These are phyloP conservation scores for Camponotus vicinus DNA, from an alignment of 1,140 invertebrate genomes.

Conservation along the genomic window DNA sequence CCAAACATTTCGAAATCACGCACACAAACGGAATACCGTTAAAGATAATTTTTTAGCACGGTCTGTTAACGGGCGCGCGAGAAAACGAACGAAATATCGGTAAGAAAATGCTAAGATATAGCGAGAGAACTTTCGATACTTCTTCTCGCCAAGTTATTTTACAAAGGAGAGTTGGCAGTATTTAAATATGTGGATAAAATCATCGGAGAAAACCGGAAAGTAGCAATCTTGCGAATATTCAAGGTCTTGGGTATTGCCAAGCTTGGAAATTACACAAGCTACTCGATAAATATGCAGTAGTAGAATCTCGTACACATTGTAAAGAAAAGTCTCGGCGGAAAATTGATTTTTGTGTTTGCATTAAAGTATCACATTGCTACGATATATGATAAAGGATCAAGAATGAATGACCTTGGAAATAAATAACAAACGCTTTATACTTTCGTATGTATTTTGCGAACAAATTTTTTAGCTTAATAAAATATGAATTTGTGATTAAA, in stretches of 20 bases:
- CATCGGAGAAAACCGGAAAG: slow-evolving; percentile 6
- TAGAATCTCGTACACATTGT: neutral
- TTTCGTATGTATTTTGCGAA: neutral
- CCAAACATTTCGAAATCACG: slow-evolving; percentile 5
- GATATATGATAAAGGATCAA: neutral
- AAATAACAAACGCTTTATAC: neutral
- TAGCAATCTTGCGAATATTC: neutral
- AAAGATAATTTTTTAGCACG: slow-evolving; percentile 17
- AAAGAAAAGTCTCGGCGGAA: neutral
- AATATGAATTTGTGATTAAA: neutral
- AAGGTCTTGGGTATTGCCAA: slow-evolving; percentile 2
- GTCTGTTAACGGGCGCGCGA: slow-evolving; percentile 4
- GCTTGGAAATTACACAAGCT: neutral
- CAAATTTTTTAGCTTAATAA: neutral
- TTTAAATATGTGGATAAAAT: neutral
- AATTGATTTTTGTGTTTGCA: slow-evolving; percentile 1
- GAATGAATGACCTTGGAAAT: neutral
- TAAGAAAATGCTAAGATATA: neutral
- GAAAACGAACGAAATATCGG: neutral
- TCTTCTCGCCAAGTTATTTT: neutral
- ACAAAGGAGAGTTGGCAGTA: neutral
- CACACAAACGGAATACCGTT: slow-evolving; percentile 6
- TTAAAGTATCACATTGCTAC: neutral
- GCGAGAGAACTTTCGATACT: neutral
- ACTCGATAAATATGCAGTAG: neutral